phyloP scores from a whole-genome alignment of 2,113 vertebrate genomes.

The Bungarus multicinctus region DNA sequence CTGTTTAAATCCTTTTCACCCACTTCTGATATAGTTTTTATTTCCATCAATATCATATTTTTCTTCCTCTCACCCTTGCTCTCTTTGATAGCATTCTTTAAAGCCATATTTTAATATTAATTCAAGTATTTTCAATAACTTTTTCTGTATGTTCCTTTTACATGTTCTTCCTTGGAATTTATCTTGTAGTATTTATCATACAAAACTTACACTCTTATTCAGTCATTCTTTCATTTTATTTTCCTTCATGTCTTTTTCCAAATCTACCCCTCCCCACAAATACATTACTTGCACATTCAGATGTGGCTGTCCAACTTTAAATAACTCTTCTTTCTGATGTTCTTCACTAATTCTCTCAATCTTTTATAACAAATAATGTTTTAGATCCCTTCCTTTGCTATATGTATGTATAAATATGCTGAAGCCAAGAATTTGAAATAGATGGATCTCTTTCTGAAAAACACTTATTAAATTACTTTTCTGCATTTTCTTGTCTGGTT shows the following conservation, averaged over 20 bases:
- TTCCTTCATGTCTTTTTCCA: neutral
- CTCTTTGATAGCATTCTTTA: neutral
- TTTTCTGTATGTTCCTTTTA: neutral
- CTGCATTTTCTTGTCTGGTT: neutral
- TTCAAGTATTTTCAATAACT: neutral
- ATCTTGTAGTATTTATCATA: neutral
- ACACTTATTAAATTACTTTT: neutral
- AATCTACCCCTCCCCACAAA: neutral
- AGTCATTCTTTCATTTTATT: neutral
- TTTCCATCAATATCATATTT: neutral
- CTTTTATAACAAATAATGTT: neutral
- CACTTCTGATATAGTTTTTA: neutral
- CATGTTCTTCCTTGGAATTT: neutral
- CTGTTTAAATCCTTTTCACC: neutral
- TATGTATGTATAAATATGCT: neutral
- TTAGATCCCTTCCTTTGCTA: neutral
- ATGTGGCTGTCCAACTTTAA: neutral
- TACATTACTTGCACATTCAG: neutral
- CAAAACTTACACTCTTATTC: neutral
- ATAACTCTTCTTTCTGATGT: neutral
- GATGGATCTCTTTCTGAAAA: neutral
- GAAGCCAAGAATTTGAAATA: neutral
- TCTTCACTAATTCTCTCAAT: neutral
- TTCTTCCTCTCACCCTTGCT: neutral
- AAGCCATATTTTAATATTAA: neutral